phyloP scores from a whole-genome alignment of 2,888 invertebrate genomes.

The Biston stratarius region DNA sequence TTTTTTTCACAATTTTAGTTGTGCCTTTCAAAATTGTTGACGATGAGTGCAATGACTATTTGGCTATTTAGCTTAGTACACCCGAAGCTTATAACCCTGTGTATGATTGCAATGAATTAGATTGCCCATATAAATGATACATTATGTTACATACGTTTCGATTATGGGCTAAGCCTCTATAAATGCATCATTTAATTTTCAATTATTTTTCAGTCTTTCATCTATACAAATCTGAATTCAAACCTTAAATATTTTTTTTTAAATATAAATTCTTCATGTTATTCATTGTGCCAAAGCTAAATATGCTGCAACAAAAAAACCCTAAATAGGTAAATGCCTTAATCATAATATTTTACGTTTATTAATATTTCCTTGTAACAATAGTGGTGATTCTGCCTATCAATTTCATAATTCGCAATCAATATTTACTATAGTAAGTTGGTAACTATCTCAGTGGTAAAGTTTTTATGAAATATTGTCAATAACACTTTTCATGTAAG shows the following conservation, averaged over 20 bases:
- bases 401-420: too few species aligned
- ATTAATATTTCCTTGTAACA: neutral
- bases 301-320: constrained; percentile 21
- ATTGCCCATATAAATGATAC: neutral
- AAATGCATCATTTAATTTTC: constrained; percentile 39
- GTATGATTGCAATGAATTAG: neutral
- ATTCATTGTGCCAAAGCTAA: constrained; percentile 29
- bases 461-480: too few species aligned
- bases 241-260: neutral
- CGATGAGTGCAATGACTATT: too few species aligned
- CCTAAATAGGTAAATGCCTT: neutral
- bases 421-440: too few species aligned
- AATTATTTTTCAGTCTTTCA: constrained; percentile 44
- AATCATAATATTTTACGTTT: neutral
- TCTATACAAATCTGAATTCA: constrained; percentile 32
- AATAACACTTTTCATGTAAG: too few species aligned
- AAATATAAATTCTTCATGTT: neutral
- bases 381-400: constrained; percentile 62
- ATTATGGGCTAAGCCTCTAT: constrained; percentile 38
- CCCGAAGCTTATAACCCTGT: too few species aligned
- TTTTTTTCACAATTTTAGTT: too few species aligned
- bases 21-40: too few species aligned
- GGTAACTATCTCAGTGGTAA: too few species aligned
- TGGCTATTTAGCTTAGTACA: too few species aligned
- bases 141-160: constrained; percentile 3